Evolutionary conservation across 1,140 invertebrate species (phyloP), one percentile per base, ranked within the genome.

Genomic region (Apis laboriosa): DNA sequence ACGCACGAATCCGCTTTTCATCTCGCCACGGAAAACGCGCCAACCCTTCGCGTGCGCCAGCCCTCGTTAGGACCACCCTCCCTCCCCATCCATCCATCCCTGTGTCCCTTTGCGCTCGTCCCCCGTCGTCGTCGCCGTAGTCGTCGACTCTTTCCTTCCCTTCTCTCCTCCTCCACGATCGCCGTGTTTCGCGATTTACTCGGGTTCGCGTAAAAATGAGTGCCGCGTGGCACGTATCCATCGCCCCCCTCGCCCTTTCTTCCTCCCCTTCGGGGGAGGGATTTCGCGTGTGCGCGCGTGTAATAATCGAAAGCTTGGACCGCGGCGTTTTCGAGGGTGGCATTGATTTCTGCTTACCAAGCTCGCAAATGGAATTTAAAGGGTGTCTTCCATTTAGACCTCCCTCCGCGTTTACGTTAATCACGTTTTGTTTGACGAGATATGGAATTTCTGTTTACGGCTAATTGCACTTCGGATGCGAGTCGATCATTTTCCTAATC

Each of bases 1-100:
- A 87, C 84, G 76, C 61, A 73, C 70, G 86, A 79, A 64, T 73
- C 85, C 73, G 80, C 86, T 83, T 86, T 87, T 83, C 81, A 72
- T 87, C 84, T 74, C 56, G 66, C 68, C 53, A 77, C 71, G 80
- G 64, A 72, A 86, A 83, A 76, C 85, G 79, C 86, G 34, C 2
- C 34, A 43, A 56, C 58, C 83, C 83, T 43, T 58, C 49, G 68
- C 8, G 19, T 12, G 60, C 24, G 12, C 11, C 51, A 58, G 43
- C 77, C 85, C 85, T 86, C 81, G 85, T 83, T 84, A 80, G 81
- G 61, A 56, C 71, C 0, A 3, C 73, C 68, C 72, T 61, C 58
- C n/a, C 43, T 51, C 63, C 17, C 17, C 24, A 15, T 34, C 9
- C 21, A 34, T 43, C 34, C 34, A 43, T 43, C 34, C 34, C 34